A percentile compares a stretch with the other conserved stretches of the same genome.
These are phyloP conservation scores for Bicyclus anynana DNA, from an alignment of 1,140 invertebrate species.

Conservation along the genomic window DNA sequence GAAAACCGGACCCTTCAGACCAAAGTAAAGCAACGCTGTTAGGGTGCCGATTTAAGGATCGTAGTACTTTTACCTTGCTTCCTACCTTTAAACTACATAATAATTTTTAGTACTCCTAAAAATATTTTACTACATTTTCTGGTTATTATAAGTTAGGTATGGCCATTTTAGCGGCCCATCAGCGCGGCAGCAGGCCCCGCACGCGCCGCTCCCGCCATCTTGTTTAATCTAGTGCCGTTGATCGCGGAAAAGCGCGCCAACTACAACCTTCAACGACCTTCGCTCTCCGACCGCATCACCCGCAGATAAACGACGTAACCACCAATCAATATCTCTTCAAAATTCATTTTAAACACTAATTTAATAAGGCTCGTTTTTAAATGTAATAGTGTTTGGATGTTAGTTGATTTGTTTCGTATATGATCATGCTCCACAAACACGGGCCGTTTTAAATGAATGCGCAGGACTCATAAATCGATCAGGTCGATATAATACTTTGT, in stretches of 20 bases:
- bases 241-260: constrained; percentile 75
- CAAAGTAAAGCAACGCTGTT: too few species aligned
- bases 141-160: background rate
- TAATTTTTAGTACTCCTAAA: too few species aligned
- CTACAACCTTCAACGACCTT: constrained; percentile 72
- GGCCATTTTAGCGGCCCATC: constrained; percentile 43
- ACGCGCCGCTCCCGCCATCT: constrained; percentile 72
- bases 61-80: too few species aligned
- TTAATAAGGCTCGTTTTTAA: constrained; percentile 14
- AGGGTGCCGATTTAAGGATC: too few species aligned
- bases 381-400: constrained; percentile 8
- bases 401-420: background rate
- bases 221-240: constrained; percentile 73
- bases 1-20: too few species aligned
- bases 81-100: too few species aligned
- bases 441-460: constrained; percentile 55
- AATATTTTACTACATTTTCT: too few species aligned
- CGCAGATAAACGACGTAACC: constrained; percentile 36
- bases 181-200: constrained; percentile 55
- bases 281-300: constrained; percentile 63
- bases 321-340: constrained; percentile 7
- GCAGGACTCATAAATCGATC: constrained; percentile 57
- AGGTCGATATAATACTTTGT: constrained; percentile 55
- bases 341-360: background rate
- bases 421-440: constrained; percentile 41